These are phyloP conservation scores for Pipistrellus pygmaeus DNA, from an alignment of 2,797 vertebrate genomes.

Conservation along the genomic window DNA sequence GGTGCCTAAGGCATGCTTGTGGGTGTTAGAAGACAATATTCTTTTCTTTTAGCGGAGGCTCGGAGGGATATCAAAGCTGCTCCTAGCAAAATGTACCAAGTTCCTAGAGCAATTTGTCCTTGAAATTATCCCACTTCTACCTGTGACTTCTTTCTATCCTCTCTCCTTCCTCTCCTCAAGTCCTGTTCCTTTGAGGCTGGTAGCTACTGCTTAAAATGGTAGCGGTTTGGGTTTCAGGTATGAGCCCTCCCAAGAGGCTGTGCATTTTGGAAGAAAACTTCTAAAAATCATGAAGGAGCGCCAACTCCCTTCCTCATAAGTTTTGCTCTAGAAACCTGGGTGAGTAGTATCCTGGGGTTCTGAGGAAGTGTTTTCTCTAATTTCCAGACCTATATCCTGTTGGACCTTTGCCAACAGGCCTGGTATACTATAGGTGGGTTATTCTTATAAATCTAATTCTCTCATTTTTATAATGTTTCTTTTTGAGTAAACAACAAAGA, in stretches of 20 bases:
- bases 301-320: slow-evolving; percentile 30
- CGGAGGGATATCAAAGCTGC: neutral
- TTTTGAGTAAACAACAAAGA: slow-evolving; percentile 41
- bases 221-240: neutral
- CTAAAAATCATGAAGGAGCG: slow-evolving; percentile 33
- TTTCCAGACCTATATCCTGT: slow-evolving; percentile 6
- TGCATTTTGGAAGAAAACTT: slow-evolving; percentile 42
- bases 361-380: neutral
- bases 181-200: slow-evolving; percentile 20
- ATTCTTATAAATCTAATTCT: slow-evolving; percentile 56
- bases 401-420: slow-evolving; percentile 30
- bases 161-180: neutral
- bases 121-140: neutral
- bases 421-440: neutral
- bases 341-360: neutral
- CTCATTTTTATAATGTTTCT: slow-evolving; percentile 54
- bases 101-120: slow-evolving; percentile 38
- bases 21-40: neutral
- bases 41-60: neutral
- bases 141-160: neutral
- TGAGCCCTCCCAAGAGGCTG: slow-evolving; percentile 1
- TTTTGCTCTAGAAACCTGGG: neutral
- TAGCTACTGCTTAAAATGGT: slow-evolving; percentile 10
- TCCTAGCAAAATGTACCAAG: slow-evolving; percentile 11
- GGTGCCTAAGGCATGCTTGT: neutral